Conservation (phyloP, 1,140 invertebrate genomes). For the Pseudomyrmex cubaensis region DNA sequence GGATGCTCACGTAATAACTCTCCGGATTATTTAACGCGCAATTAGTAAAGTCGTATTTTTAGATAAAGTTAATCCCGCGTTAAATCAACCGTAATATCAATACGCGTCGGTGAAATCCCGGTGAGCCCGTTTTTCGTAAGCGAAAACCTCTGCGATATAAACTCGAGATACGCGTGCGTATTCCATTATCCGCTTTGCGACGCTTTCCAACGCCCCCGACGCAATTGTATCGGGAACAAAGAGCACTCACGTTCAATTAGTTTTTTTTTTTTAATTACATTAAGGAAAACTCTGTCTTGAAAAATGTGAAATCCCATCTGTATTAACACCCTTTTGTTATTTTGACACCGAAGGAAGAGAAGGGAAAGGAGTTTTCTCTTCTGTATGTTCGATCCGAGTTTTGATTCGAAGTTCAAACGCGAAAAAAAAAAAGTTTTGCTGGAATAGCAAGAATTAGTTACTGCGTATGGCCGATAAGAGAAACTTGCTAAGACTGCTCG, state of each 20-base stretch:
- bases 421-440: no score
- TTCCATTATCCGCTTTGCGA: neutral
- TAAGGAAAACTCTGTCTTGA: neutral
- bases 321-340: neutral
- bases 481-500: no score
- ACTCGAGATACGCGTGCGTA: neutral
- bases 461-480: no score
- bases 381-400: neutral
- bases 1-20: conserved; percentile 56
- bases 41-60: conserved; percentile 62
- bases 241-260: no score
- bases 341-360: neutral
- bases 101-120: conserved; percentile 30
- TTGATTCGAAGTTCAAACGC: neutral
- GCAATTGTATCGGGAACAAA: no score
- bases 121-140: conserved; percentile 6
- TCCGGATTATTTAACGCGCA: conserved; percentile 63
- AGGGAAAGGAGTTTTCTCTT: neutral
- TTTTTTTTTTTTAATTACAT: no score
- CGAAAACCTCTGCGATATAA: conserved; percentile 19
- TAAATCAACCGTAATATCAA: conserved; percentile 58
- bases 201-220: no score
- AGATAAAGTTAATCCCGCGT: conserved; percentile 33
- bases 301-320: neutral
- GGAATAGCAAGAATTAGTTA: no score